Percentiles rank a stretch among this genome's conserved stretches.
These are phyloP conservation scores for Orestias chungarensis DNA, from an alignment of 2,797 vertebrate genomes.

Conservation along the genomic window DNA sequence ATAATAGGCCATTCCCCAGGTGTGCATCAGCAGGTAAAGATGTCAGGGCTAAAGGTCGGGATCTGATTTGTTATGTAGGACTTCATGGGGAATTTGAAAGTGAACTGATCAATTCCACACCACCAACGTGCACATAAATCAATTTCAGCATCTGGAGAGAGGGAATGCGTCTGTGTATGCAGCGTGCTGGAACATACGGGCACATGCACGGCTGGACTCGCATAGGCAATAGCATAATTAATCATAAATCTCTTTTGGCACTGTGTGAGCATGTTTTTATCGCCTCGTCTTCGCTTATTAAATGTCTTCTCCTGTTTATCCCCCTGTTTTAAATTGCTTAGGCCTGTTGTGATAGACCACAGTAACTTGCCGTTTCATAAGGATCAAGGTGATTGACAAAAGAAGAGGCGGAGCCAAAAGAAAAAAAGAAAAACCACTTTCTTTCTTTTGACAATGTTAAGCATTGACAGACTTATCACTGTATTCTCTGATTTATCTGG, in stretches of 20 bases:
- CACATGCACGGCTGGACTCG: conserved; percentile 37
- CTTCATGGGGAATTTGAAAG: conserved; percentile 83
- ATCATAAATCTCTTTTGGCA: conserved; percentile 74
- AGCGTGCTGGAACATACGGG: conserved; percentile 17
- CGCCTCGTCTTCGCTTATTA: conserved; percentile 57
- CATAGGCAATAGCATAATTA: conserved; percentile 66
- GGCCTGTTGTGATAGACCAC: conserved; percentile 80
- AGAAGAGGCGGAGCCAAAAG: conserved; percentile 32
- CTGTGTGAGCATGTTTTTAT: conserved; percentile 78
- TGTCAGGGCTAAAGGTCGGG: conserved; percentile 78
- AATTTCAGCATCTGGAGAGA: conserved; percentile 79
- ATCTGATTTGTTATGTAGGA: conserved; percentile 81
- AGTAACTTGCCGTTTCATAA: conserved; percentile 71
- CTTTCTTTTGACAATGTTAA: conserved; percentile 88
- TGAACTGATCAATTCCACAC: conserved; percentile 84
- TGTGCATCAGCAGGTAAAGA: conserved; percentile 81
- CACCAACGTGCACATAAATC: conserved; percentile 82
- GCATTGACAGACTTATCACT: conserved; percentile 91
- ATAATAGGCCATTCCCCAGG: conserved; percentile 70
- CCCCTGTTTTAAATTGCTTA: conserved; percentile 65
- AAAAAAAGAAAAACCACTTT: conserved; percentile 54
- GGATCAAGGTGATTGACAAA: conserved; percentile 39
- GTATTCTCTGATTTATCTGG: conserved; percentile 90
- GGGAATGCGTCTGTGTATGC: conserved; percentile 23
- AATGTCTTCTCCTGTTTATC: conserved; percentile 30